Evolutionary conservation across 2,797 vertebrate species (phyloP).

Genomic region (Notolepis coatsorum): DNA sequence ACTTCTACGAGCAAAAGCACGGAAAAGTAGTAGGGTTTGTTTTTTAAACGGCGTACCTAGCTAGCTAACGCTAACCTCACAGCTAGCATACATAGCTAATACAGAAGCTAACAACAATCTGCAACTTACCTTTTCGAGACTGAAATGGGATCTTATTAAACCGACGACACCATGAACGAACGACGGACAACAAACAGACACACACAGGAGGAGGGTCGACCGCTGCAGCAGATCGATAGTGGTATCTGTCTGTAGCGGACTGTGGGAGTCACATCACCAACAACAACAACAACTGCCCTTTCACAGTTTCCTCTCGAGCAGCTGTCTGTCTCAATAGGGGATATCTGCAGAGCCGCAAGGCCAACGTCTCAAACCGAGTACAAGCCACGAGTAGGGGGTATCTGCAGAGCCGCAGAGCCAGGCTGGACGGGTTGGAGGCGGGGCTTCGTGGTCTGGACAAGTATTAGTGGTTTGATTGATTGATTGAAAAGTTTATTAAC

Average conservation of each 20-base stretch:
- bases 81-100: slow-evolving; percentile 43
- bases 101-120: not conserved
- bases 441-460: too few relatives aligned
- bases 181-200: slow-evolving; percentile 1
- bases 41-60: slow-evolving; percentile 15
- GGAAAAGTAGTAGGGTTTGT: too few relatives aligned
- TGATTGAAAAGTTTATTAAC: too few relatives aligned
- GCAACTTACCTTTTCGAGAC: slow-evolving; percentile 54
- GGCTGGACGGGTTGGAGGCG: too few relatives aligned
- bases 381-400: too few relatives aligned
- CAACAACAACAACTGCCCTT: slow-evolving; percentile 2
- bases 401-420: too few relatives aligned
- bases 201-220: not conserved
- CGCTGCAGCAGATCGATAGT: not conserved
- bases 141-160: slow-evolving; percentile 14
- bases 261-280: slow-evolving; percentile 45
- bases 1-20: too few relatives aligned
- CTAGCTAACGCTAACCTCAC: not conserved
- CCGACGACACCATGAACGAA: slow-evolving; percentile 23
- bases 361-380: too few relatives aligned
- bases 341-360: not conserved
- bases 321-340: slow-evolving; percentile 39
- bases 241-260: too few relatives aligned
- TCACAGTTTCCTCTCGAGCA: slow-evolving; percentile 36
- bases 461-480: too few relatives aligned